Base-by-base conservation (phyloP, 1,140 invertebrate species). In the Trialeurodes vaporariorum region DNA sequence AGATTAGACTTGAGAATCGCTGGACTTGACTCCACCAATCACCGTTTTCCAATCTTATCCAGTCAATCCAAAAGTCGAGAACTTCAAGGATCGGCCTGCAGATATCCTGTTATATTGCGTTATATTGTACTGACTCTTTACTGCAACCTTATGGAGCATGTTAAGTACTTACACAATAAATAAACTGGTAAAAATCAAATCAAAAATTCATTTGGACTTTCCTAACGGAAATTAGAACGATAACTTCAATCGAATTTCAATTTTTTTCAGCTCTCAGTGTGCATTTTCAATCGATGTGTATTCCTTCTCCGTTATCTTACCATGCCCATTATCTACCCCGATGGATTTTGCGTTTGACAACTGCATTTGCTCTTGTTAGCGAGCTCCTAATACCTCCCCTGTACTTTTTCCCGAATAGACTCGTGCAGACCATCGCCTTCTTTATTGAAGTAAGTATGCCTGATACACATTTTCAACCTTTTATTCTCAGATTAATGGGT, bases 201-300 rank as follows among this genome's bases (percentile, higher is more conserved):
- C 1, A 64, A 13, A 64, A 64, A 25, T 60, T 69, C 24, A 34
- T 64, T 70, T 67, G 40, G n/a, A 21, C 25, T 9, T 61, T 64
- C 21, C 25, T 63, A 25, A 63, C 27, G 1, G 61, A 70, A 25
- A 58, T 69, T 65, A 17, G 21, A 67, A n/a, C 34, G 23, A 61
- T 63, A 65, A n/a, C 61, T 40, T 25, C 58, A 64, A 23, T 63
- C 61, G 2, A 62, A 34, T 68, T 63, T 34, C 60, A 2, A 61
- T 71, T 61, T 58, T 70, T 83, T 83, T 64, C 79, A 91, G 90
- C 89, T 71, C 74, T 93, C 17, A 82, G 79, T 70, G 79, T 86
- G 63, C 86, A 92, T 77, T 93, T 90, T 81, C 85, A 93, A 79
- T 86, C 87, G 13, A 88, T 89, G 77, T 86, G 84, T 70, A 79